Evolutionary conservation across 2,113 vertebrate genomes (phyloP), one percentile per base, ranked within the genome.

Genomic region (Rhineura floridana): DNA sequence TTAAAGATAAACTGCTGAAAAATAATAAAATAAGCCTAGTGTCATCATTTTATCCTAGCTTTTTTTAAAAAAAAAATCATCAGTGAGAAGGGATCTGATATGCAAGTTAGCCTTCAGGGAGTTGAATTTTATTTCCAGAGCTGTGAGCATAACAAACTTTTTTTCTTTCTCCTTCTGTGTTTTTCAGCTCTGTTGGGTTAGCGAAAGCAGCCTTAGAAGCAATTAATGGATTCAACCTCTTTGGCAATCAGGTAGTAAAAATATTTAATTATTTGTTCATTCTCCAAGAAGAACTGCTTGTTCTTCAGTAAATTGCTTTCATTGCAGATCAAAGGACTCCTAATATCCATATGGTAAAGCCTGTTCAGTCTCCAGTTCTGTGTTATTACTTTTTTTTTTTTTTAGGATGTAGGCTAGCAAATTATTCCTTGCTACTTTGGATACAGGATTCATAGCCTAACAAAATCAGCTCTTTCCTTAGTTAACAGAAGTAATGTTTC

Each of bases 141-240:
- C 69, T 50, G 33, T 89, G 86, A 92, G 11, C 67, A 33, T 92
- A 89, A 76, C 52, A 81, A 75, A 81, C 21, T 77, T 83, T 69
- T 42, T 87, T 88, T 30, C 55, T 89, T n/a, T 65, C 4, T 72
- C 87, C 87, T 11, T 6, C 75, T 79, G 69, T 73, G 84, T 80
- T 89, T 89, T 92, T 55, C 95, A 99, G 99, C 93, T 99, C 99
- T 0, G 97, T 99, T 91, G 99, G 99, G 3, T 93, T 99, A 93
- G 99, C 99, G 92, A 99, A 99, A 97, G 98, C 99, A 87, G 99
- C 98, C 76, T 95, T 99, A 81, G 99, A 99, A 96, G 98, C 99
- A 93, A 98, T 99, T 96, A 99, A 98, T 91, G 99, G 98, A 95
- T 99, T 99, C 97, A 99, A 99, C 96, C 97, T 99, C 88, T 99